These are phyloP conservation scores for Acrossocheilus wenchowensis DNA, from an alignment of 2,797 vertebrate species.

Conservation along the genomic window DNA sequence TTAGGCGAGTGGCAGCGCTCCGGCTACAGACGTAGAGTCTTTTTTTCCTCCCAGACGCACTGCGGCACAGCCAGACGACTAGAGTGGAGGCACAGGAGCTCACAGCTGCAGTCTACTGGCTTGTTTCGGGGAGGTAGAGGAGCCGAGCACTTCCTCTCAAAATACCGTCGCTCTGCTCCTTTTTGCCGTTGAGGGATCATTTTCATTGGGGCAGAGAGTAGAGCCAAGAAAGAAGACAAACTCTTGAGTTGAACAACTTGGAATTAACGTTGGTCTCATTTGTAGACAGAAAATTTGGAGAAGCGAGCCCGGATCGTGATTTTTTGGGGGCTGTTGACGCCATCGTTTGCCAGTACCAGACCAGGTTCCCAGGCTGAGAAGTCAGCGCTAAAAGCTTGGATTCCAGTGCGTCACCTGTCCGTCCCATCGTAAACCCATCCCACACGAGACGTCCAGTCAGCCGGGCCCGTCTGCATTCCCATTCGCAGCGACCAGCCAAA, in stretches of 20 bases:
- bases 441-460: constrained; percentile 3
- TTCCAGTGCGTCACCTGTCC: not conserved
- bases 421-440: not conserved
- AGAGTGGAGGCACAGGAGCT: constrained; percentile 69
- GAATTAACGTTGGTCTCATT: constrained; percentile 51
- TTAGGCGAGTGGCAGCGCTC: constrained; percentile 57
- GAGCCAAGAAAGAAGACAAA: constrained; percentile 19
- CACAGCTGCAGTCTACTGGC: constrained; percentile 67
- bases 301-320: constrained; percentile 2
- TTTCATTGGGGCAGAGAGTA: constrained; percentile 35
- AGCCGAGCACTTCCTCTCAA: constrained; percentile 43
- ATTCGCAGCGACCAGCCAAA: not conserved
- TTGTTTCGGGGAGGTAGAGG: constrained; percentile 35
- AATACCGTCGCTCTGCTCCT: constrained; percentile 21
- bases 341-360: not conserved
- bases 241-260: constrained; percentile 43
- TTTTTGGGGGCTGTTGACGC: constrained; percentile 54
- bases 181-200: constrained; percentile 19
- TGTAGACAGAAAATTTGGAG: constrained; percentile 35
- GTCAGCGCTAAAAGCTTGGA: constrained; percentile 21
- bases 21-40: constrained; percentile 55
- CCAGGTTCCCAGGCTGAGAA: constrained; percentile 3
- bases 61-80: constrained; percentile 80
- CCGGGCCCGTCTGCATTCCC: constrained; percentile 47
- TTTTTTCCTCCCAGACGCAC: constrained; percentile 78